Percentiles rank a stretch among this genome's conserved stretches.
Evolutionary conservation across 2,113 vertebrate genomes (phyloP).

Genomic region (Lophura nycthemera): DNA sequence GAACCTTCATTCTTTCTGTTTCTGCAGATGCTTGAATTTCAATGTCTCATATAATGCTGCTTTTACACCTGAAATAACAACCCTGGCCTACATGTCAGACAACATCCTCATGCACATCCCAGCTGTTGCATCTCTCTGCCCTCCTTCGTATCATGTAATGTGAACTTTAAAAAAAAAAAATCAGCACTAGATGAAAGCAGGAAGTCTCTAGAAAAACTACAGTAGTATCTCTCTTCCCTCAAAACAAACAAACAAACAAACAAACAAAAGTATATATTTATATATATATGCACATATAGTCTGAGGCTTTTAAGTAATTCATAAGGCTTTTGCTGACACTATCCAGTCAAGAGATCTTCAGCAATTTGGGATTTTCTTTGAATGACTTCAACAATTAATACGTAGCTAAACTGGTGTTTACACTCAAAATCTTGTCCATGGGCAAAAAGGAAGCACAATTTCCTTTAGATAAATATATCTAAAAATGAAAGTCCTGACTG

Average conservation of each 20-base stretch:
- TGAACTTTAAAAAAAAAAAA: background rate
- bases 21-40: background rate
- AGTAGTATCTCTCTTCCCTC: background rate
- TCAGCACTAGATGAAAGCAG: background rate
- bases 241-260: too few species aligned
- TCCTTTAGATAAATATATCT: background rate
- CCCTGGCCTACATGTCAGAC: background rate
- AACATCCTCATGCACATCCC: background rate
- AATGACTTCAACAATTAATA: background rate
- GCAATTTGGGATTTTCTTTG: background rate
- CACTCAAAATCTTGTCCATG: background rate
- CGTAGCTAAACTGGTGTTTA: background rate
- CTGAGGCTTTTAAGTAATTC: background rate
- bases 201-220: background rate
- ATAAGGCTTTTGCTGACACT: background rate
- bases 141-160: background rate
- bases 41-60: background rate
- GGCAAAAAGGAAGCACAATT: background rate
- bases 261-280: too few species aligned
- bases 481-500: background rate
- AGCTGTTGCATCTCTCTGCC: background rate
- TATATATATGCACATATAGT: background rate
- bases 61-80: background rate
- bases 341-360: background rate
- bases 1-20: background rate